These are phyloP conservation scores for Coelopa frigida DNA, from an alignment of 1,140 invertebrate genomes.

Conservation along the genomic window DNA sequence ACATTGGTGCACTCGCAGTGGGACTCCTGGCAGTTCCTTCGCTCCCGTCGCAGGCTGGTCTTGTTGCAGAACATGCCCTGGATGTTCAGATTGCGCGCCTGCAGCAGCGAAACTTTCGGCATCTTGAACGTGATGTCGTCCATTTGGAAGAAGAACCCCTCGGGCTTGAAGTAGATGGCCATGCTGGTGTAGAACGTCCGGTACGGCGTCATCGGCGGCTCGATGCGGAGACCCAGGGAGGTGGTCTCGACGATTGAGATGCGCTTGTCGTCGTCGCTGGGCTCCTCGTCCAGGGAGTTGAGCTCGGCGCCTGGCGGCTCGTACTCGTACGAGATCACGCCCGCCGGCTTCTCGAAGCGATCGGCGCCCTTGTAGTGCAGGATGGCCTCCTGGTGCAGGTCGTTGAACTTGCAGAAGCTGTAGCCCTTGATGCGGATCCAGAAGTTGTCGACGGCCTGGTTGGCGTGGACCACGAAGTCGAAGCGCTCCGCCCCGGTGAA, in stretches of 20 bases:
- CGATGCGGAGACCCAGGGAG: slow-evolving; percentile 14
- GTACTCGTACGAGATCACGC: slow-evolving; percentile 25
- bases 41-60: slow-evolving; percentile 28
- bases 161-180: slow-evolving; percentile 22
- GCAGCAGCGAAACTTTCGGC: slow-evolving; percentile 36
- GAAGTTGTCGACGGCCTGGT: slow-evolving; percentile 51
- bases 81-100: slow-evolving; percentile 35
- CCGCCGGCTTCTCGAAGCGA: slow-evolving; percentile 16
- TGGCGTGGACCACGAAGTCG: slow-evolving; percentile 65
- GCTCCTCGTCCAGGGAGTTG: slow-evolving; percentile 28
- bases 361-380: slow-evolving; percentile 34
- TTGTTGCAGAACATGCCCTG: slow-evolving; percentile 34
- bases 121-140: slow-evolving; percentile 38
- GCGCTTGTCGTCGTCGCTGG: slow-evolving; percentile 10
- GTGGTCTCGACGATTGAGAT: slow-evolving; percentile 26
- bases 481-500: slow-evolving; percentile 64
- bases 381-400: slow-evolving; percentile 36
- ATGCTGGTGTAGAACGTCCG: slow-evolving; percentile 34
- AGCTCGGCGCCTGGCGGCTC: slow-evolving; percentile 26
- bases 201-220: slow-evolving; percentile 15
- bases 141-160: slow-evolving; percentile 37
- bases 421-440: slow-evolving; percentile 48
- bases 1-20: slow-evolving; percentile 38
- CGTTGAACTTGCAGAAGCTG: slow-evolving; percentile 30
- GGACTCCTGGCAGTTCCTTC: slow-evolving; percentile 28